phyloP scores from a whole-genome alignment of 1,140 invertebrate species.

The Proctacanthus coquilletti region DNA sequence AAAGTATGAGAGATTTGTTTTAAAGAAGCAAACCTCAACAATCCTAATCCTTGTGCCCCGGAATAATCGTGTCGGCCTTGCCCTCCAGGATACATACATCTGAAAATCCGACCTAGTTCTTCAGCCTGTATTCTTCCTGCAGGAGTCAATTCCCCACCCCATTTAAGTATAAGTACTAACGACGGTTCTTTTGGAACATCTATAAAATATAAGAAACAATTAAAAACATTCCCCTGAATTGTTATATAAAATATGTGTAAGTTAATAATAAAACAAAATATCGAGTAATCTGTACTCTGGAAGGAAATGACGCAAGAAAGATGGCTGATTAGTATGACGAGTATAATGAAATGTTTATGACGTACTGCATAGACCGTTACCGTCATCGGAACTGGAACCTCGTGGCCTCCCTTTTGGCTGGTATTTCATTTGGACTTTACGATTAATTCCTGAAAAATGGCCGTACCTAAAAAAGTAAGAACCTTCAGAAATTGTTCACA shows the following conservation, averaged over 20 bases:
- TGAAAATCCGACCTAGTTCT: slow-evolving; percentile 92
- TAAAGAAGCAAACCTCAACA: slow-evolving; percentile 41
- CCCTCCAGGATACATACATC: slow-evolving; percentile 94
- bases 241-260: slow-evolving; percentile 4
- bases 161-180: slow-evolving; percentile 91
- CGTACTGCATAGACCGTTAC: slow-evolving; percentile 50
- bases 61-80: slow-evolving; percentile 55
- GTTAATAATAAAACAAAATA: slow-evolving; percentile 5
- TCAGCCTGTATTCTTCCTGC: slow-evolving; percentile 94
- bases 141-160: slow-evolving; percentile 98
- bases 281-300: too few relatives aligned
- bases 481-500: not conserved
- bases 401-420: slow-evolving; percentile 87
- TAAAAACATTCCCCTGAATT: too few relatives aligned
- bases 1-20: not conserved
- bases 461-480: slow-evolving; percentile 64
- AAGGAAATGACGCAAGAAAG: too few relatives aligned
- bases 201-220: slow-evolving; percentile 21
- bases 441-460: slow-evolving; percentile 98
- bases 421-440: slow-evolving; percentile 99
- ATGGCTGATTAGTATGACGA: too few relatives aligned
- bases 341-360: too few relatives aligned
- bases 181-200: slow-evolving; percentile 75
- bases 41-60: slow-evolving; percentile 81
- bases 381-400: slow-evolving; percentile 89